A percentile compares a stretch with the other conserved stretches of the same genome.
phyloP scores from a whole-genome alignment of 2,113 vertebrate genomes.

The Theropithecus gelada region DNA sequence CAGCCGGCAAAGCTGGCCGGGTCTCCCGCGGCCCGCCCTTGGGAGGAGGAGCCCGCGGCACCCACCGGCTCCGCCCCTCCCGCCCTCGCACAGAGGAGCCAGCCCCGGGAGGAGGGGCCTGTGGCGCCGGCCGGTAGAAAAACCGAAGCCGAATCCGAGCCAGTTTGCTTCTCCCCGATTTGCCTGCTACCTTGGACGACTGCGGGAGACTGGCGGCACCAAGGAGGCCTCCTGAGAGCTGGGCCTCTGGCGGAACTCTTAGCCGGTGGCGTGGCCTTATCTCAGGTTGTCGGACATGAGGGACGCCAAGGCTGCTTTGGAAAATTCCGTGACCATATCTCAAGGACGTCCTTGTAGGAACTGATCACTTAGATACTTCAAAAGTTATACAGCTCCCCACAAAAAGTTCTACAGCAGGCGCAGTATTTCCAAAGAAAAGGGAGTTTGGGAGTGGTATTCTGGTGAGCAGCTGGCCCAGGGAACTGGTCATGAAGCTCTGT shows the following conservation, averaged over 20 bases:
- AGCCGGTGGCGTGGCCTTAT: not conserved
- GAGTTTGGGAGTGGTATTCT: not conserved
- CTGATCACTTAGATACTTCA: not conserved
- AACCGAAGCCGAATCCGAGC: not conserved
- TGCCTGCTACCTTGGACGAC: not conserved
- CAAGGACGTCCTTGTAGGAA: not conserved
- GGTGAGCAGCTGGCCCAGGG: not conserved
- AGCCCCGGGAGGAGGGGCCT: not conserved
- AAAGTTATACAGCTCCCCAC: not conserved
- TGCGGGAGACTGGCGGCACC: not conserved
- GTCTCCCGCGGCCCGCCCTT: not conserved
- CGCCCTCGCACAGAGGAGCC: accelerated
- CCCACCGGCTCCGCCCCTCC: not conserved
- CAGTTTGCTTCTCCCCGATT: accelerated
- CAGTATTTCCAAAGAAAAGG: not conserved
- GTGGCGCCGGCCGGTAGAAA: not conserved
- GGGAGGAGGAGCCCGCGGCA: not conserved
- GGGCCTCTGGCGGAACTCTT: not conserved
- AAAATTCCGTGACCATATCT: not conserved
- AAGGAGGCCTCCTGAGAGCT: not conserved
- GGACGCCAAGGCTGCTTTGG: not conserved
- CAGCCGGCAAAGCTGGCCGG: not conserved
- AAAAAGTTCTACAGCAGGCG: not conserved
- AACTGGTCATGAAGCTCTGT: not conserved
- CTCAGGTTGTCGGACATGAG: not conserved